These are phyloP conservation scores for Sylvilagus bachmani DNA, from an alignment of 2,113 vertebrate species.

Conservation along the genomic window DNA sequence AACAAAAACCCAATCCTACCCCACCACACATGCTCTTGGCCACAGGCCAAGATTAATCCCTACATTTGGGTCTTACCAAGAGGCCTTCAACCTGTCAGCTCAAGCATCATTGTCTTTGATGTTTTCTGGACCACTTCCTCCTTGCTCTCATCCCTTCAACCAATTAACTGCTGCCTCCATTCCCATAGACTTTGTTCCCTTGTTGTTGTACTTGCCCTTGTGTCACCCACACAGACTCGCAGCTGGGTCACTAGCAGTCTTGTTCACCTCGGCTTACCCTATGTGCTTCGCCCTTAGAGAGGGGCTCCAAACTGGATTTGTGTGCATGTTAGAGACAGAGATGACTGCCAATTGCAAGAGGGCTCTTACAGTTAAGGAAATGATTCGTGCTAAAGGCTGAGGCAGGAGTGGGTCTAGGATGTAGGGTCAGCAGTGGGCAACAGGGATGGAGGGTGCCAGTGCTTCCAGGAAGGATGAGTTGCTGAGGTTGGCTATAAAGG, in stretches of 20 bases:
- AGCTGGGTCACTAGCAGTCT: background rate
- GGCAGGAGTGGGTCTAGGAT: background rate
- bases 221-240: no score
- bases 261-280: background rate
- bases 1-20: background rate
- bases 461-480: background rate
- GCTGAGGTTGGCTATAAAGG: background rate
- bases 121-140: background rate
- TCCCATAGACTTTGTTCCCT: background rate
- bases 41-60: background rate
- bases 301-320: background rate
- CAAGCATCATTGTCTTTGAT: background rate
- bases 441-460: no score
- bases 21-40: background rate
- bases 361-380: background rate
- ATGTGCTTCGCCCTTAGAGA: background rate
- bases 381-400: background rate
- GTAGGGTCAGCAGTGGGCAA: background rate
- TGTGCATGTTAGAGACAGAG: no score
- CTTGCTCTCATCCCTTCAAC: background rate
- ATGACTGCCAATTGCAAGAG: background rate
- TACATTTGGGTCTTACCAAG: background rate
- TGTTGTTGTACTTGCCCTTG: background rate
- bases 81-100: background rate
- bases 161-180: background rate